Percentiles rank a stretch among this genome's conserved stretches.
These are phyloP conservation scores for Rutpela maculata DNA, from an alignment of 2,888 invertebrate genomes.

Conservation along the genomic window DNA sequence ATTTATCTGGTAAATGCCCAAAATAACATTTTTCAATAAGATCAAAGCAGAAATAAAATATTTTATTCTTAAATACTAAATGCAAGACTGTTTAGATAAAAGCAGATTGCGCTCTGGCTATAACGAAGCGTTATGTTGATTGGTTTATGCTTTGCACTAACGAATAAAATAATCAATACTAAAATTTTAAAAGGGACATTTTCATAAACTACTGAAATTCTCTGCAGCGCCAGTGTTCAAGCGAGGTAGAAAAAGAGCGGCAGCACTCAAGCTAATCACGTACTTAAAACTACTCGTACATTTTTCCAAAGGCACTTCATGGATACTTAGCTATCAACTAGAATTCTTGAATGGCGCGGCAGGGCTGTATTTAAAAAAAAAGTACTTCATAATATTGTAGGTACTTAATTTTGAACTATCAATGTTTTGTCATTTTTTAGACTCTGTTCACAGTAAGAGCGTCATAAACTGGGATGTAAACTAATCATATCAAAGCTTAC, in stretches of 20 bases:
- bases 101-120: too few relatives aligned
- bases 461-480: too few relatives aligned
- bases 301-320: conserved; percentile 24
- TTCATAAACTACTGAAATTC: neutral
- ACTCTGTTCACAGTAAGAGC: too few relatives aligned
- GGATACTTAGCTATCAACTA: neutral
- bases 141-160: neutral
- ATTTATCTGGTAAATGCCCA: too few relatives aligned
- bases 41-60: too few relatives aligned
- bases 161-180: neutral
- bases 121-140: neutral
- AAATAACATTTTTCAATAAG: too few relatives aligned
- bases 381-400: neutral
- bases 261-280: conserved; percentile 37
- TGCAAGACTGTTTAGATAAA: neutral
- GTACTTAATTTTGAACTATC: neutral
- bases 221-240: neutral
- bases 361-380: neutral
- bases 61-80: too few relatives aligned
- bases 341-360: neutral
- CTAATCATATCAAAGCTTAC: too few relatives aligned
- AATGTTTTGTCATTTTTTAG: neutral
- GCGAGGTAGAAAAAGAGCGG: conserved; percentile 8
- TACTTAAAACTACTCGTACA: conserved; percentile 34
- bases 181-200: neutral